Base-by-base conservation (phyloP, 2,113 vertebrate species). In the Hirundichthys speculiger region DNA sequence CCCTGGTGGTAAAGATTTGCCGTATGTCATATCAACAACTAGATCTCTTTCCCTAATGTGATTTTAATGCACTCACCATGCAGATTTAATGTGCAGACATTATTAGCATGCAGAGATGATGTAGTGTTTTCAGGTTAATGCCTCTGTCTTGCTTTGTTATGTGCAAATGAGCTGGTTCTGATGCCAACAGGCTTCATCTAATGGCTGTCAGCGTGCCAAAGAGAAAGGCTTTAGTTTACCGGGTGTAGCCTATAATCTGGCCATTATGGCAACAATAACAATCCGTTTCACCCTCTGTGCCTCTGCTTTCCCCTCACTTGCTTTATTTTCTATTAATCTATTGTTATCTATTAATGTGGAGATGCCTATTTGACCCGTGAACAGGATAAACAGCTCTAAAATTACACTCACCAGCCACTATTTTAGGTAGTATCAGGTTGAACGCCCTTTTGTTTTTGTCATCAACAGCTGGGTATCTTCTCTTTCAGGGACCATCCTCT, bases 121-220 rank as follows among this genome's bases (percentile, higher is more conserved):
- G 75, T 14, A 66, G 53, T 69, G 54, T 82, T 83, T 82, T 51
- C 72, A 82, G 79, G 69, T 87, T 80, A 80, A 77, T 51, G 79
- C 25, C 39, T 71, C 69, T 46, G 39, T 66, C 63, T 75, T 66
- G 68, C 62, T 77, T 64, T 65, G 77, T 77, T 80, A n/a, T 73
- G 67, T 75, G 80, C 53, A 73, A 83, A 77, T 83, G 69, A 76
- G 62, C 13, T 15, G 0, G 45, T 38, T 52, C 48, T 27, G 59
- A 73, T 60, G 75, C 82, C 79, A 25, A 70, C 58, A 52, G 39
- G 73, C 66, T 64, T 73, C 10, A 67, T 77, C 70, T 83, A 82
- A 84, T 79, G 79, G 69, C 71, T 50, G 68, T 66, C 67, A 75
- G 48, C 18, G 59, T 11, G 63, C 75, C 73, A 66, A 57, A 57